phyloP scores from a whole-genome alignment of 2,888 invertebrate species.

The Omphaloscelis lunosa region DNA sequence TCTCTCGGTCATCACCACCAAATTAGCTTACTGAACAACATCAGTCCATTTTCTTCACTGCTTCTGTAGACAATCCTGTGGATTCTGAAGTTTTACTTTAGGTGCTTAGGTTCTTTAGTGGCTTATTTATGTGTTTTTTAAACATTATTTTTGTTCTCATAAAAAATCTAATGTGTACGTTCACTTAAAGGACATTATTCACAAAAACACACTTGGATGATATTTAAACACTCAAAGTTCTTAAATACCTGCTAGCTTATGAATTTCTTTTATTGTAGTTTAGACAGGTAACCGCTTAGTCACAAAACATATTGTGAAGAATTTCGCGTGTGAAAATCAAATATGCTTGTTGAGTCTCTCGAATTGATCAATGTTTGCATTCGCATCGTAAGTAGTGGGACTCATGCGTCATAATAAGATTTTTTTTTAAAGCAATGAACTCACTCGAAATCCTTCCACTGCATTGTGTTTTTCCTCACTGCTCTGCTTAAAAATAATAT shows the following conservation, averaged over 20 bases:
- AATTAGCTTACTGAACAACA: slow-evolving; percentile 53
- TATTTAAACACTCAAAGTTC: slow-evolving; percentile 3
- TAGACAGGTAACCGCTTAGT: slow-evolving; percentile 34
- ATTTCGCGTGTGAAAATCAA: slow-evolving; percentile 73
- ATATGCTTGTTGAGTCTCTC: slow-evolving; percentile 64
- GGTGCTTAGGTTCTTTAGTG: background rate
- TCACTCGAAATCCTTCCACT: slow-evolving; percentile 2
- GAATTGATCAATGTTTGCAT: slow-evolving; percentile 69
- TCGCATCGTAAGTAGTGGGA: slow-evolving; percentile 58
- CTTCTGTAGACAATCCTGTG: slow-evolving; percentile 9
- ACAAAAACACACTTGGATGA: background rate
- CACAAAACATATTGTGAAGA: slow-evolving; percentile 45
- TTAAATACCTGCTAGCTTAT: background rate
- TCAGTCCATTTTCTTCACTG: slow-evolving; percentile 43
- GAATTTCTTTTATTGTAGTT: slow-evolving; percentile 20
- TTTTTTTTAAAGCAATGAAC: slow-evolving; percentile 32
- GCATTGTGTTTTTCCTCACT: background rate
- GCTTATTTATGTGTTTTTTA: background rate
- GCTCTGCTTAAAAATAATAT: slow-evolving; percentile 22
- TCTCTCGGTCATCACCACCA: slow-evolving; percentile 60
- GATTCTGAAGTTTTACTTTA: background rate
- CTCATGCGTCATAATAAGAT: slow-evolving; percentile 52
- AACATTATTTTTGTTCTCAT: background rate
- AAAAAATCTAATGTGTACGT: background rate
- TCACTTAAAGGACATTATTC: background rate